These are phyloP conservation scores for Drosophila tanythrix DNA, from an alignment of 2,888 invertebrate species.

Conservation along the genomic window DNA sequence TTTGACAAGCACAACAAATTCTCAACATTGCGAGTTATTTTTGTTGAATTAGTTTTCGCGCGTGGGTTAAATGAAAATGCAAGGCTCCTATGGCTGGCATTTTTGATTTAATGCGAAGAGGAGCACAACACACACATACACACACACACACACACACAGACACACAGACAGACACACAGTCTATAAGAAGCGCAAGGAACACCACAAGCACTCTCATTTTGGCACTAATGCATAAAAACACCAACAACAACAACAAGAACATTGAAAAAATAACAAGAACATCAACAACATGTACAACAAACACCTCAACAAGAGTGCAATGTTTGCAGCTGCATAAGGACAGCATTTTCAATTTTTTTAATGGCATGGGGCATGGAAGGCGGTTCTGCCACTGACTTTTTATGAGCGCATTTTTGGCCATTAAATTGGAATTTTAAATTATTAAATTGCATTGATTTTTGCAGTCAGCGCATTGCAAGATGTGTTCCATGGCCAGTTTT, in stretches of 20 bases:
- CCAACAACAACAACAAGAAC: conserved; percentile 16
- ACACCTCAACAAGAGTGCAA: conserved; percentile 41
- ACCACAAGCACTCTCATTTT: conserved; percentile 36
- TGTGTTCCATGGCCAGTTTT: too few species aligned
- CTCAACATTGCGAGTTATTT: conserved; percentile 19
- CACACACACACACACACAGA: background rate
- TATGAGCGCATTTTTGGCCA: conserved; percentile 31
- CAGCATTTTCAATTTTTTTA: conserved; percentile 71
- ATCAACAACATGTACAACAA: conserved; percentile 8
- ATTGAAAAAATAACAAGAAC: conserved; percentile 10
- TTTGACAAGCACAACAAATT: background rate
- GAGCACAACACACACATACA: background rate
- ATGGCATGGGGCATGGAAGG: conserved; percentile 45
- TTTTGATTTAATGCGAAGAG: conserved; percentile 69
- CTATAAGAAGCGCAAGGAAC: conserved; percentile 4
- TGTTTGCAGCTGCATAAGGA: conserved; percentile 43
- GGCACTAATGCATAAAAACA: conserved; percentile 33
- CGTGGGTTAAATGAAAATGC: conserved; percentile 73
- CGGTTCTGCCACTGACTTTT: conserved; percentile 27
- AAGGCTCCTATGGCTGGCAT: conserved; percentile 60
- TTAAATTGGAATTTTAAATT: conserved; percentile 43
- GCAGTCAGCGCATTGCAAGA: background rate
- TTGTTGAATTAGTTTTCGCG: conserved; percentile 44
- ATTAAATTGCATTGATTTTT: conserved; percentile 31
- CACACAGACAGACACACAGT: conserved; percentile 4